Evolutionary conservation across 1,140 invertebrate genomes (phyloP), one percentile per base, ranked within the genome.

Genomic region (Bombus breviceps): DNA sequence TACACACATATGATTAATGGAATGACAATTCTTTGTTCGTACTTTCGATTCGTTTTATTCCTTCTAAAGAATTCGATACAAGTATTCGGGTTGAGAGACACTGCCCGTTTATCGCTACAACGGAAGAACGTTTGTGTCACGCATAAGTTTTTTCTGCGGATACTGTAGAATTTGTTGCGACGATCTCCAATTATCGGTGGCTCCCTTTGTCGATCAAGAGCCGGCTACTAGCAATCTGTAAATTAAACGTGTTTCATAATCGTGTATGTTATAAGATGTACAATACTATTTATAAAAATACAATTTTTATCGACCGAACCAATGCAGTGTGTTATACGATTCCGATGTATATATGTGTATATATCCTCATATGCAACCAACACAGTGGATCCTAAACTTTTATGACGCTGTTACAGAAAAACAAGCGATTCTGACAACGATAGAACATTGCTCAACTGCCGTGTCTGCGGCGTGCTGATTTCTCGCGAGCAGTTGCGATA

Each of bases 241-340:
- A 80, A 72, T 81, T 39, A 18, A 81, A 39, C 43, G 34, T 34
- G 76, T 59, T 59, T 32, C 37, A 72, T 47, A 34, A 71, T 15
- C 28, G 9, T 59, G 18, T 57, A 81, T 72, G 68, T 72, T 72
- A 5, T 39, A 83, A 64, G 5, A 18, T 75, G 72, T 47, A 64
- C 25, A 47, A 28, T 75, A 59, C 41, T 47, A 83, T 75, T 75
- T 83, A 75, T 83, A 83, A 53, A 53, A 75, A 83, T 75, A 83
- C 72, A 83, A 75, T 83, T 83, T 75, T 83, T 83, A 74, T 66
- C 25, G 1, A 47, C 0, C 13, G 6, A 34, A 5, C 12, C 37
- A 53, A 28, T 18, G 25, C 43, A n/a, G 22, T 39, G 28, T 43
- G 15, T 9, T 9, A 34, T 41, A 53, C 5, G 5, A 53, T 66